Evolutionary conservation across 2,797 vertebrate genomes (phyloP).

Genomic region (Falco biarmicus): DNA sequence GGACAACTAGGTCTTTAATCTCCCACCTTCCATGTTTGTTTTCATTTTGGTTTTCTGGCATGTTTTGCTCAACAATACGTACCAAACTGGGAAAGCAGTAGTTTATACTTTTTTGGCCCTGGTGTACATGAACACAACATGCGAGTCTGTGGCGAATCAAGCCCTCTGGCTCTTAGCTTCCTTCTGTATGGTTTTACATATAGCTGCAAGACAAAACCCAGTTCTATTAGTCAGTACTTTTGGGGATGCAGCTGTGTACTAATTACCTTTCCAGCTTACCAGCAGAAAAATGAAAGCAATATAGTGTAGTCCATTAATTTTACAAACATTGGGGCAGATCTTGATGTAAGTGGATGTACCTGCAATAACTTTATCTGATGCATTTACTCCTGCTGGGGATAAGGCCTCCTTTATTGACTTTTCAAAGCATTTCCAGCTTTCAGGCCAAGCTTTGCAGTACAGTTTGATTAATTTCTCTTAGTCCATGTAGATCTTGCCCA

Average conservation of each 20-base stretch:
- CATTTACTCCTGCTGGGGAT: constrained; percentile 20
- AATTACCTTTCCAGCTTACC: constrained; percentile 16
- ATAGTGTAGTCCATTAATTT: constrained; percentile 37
- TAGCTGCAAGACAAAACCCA: neutral
- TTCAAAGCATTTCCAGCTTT: constrained; percentile 36
- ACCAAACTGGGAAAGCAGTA: neutral
- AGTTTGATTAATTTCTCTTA: constrained; percentile 73
- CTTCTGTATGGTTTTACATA: neutral
- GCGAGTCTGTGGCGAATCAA: neutral
- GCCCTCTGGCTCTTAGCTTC: neutral
- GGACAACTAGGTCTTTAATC: neutral
- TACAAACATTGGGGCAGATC: neutral
- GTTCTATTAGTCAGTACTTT: constrained; percentile 3
- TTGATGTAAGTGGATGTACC: neutral
- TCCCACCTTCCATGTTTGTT: neutral
- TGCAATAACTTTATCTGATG: neutral
- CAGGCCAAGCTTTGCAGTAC: constrained; percentile 23
- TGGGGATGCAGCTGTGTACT: constrained; percentile 17
- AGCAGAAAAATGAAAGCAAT: constrained; percentile 29
- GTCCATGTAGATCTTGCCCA: constrained; percentile 59
- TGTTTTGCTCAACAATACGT: neutral
- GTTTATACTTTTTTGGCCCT: neutral
- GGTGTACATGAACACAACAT: neutral
- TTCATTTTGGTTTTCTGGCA: neutral
- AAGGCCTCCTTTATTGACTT: constrained; percentile 29